Evolutionary conservation across 2,113 vertebrate species (phyloP).

Genomic region (Eclectus roratus): DNA sequence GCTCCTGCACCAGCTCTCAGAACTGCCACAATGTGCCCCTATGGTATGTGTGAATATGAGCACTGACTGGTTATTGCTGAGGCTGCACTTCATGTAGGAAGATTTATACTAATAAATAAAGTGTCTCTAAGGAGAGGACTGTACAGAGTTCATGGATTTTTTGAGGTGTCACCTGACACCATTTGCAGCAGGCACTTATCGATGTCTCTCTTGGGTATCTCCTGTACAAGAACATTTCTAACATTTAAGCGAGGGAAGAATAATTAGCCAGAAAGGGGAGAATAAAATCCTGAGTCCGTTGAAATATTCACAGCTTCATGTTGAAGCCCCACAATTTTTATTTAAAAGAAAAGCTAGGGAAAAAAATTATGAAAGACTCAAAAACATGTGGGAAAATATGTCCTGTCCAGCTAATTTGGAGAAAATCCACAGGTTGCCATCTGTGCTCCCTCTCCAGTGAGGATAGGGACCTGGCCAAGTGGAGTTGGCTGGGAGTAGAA

Average conservation of each 20-base stretch:
- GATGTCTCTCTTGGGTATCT: background rate
- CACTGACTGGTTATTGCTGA: background rate
- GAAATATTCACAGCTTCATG: background rate
- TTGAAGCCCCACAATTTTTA: background rate
- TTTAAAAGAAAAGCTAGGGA: background rate
- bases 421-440: constrained; percentile 29
- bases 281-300: background rate
- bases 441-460: background rate
- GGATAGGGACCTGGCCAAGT: background rate
- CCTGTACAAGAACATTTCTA: background rate
- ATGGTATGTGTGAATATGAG: background rate
- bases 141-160: background rate
- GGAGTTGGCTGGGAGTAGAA: background rate
- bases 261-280: background rate
- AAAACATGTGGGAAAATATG: background rate
- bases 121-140: background rate
- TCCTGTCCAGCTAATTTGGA: constrained; percentile 9
- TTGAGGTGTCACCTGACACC: background rate
- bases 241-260: background rate
- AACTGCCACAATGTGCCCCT: background rate
- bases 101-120: background rate
- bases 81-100: background rate
- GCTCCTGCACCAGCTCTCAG: background rate
- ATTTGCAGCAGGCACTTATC: background rate
- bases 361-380: background rate